A percentile compares a stretch with the other conserved stretches of the same genome.
Conservation (phyloP, 2,888 invertebrate species). For the Ennomos erosarius region DNA sequence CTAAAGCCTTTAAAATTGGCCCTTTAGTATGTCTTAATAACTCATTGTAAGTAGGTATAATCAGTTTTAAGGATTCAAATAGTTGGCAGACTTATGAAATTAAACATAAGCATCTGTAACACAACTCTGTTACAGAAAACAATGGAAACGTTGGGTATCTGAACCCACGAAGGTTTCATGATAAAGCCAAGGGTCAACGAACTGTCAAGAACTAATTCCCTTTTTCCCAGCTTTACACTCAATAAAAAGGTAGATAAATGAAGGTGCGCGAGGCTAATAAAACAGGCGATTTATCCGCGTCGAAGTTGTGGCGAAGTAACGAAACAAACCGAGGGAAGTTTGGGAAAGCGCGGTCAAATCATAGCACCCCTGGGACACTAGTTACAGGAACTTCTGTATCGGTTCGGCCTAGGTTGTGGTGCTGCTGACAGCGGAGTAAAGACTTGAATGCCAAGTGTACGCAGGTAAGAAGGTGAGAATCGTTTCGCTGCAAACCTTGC, state of each 20-base stretch:
- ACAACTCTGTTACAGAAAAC: too few relatives aligned
- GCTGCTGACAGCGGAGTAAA: slow-evolving; percentile 13
- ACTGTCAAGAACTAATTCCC: slow-evolving; percentile 23
- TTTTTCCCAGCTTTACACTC: slow-evolving; percentile 41
- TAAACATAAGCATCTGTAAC: too few relatives aligned
- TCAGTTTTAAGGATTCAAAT: too few relatives aligned
- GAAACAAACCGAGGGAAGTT: slow-evolving; percentile 63
- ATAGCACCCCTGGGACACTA: slow-evolving; percentile 68
- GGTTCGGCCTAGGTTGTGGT: slow-evolving; percentile 26
- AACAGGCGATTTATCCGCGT: slow-evolving; percentile 56
- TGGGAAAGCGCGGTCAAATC: slow-evolving; percentile 73
- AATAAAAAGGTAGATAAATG: slow-evolving; percentile 53
- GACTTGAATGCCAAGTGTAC: too few relatives aligned
- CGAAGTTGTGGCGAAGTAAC: slow-evolving; percentile 50
- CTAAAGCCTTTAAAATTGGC: too few relatives aligned
- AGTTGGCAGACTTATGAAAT: too few relatives aligned
- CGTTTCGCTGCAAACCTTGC: too few relatives aligned
- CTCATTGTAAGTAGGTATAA: too few relatives aligned
- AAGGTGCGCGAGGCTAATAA: slow-evolving; percentile 57
- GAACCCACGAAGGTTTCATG: background rate
- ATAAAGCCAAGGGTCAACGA: slow-evolving; percentile 17
- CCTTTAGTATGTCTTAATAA: too few relatives aligned
- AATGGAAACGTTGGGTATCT: too few relatives aligned
- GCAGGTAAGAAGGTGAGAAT: too few relatives aligned
- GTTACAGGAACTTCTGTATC: slow-evolving; percentile 62